A percentile compares a stretch with the other conserved stretches of the same genome.
These are phyloP conservation scores for Tholera decimalis DNA, from an alignment of 2,888 invertebrate genomes.

Conservation along the genomic window DNA sequence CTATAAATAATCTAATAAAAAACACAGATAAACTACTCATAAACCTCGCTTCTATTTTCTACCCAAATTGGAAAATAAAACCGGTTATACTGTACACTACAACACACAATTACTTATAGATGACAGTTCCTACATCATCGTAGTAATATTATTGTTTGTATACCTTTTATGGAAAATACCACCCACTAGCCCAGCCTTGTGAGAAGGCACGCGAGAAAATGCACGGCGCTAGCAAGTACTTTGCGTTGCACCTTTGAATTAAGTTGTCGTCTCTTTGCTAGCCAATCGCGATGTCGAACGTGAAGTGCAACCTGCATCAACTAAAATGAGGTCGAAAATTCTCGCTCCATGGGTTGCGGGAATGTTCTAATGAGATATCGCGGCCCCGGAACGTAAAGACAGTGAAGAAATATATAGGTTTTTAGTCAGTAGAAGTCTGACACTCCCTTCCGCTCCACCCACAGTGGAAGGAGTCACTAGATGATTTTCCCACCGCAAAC, in stretches of 20 bases:
- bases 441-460: too few relatives aligned
- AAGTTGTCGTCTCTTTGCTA: constrained; percentile 10
- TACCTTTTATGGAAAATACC: constrained; percentile 15
- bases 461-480: too few relatives aligned
- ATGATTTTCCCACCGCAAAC: too few relatives aligned
- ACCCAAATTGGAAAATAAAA: not conserved
- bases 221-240: not conserved
- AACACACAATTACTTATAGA: not conserved
- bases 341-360: not conserved
- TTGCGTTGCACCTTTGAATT: constrained; percentile 9
- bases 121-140: constrained; percentile 1
- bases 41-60: too few relatives aligned
- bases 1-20: too few relatives aligned
- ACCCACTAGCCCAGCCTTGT: not conserved
- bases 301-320: not conserved
- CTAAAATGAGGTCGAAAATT: not conserved
- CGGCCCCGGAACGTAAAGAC: too few relatives aligned
- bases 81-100: not conserved
- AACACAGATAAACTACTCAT: not conserved
- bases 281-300: constrained; percentile 10
- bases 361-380: too few relatives aligned
- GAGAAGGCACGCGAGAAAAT: not conserved
- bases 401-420: too few relatives aligned
- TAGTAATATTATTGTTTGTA: constrained; percentile 11
- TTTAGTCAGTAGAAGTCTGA: too few relatives aligned